Conservation (phyloP, 1,140 invertebrate genomes). For the Brachionus rotundiformis region DNA sequence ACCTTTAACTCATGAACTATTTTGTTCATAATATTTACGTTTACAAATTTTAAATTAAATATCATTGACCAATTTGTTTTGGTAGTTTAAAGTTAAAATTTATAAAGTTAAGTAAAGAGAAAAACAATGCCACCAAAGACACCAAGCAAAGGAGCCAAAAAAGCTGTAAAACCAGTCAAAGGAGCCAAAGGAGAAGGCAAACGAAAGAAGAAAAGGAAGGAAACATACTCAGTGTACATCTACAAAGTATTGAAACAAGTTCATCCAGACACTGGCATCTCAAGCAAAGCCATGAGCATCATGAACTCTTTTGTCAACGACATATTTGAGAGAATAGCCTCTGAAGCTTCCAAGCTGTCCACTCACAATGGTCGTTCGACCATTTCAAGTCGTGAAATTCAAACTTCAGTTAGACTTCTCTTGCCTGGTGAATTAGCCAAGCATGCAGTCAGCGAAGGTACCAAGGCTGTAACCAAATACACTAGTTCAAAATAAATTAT, state of each 20-base stretch:
- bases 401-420: constrained; percentile 69
- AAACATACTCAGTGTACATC: background rate
- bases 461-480: constrained; percentile 69
- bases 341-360: constrained; percentile 72
- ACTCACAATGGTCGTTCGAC: constrained; percentile 73
- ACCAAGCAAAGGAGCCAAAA: constrained; percentile 2
- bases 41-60: background rate
- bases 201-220: background rate
- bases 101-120: too few species aligned
- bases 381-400: constrained; percentile 69
- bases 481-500: constrained; percentile 54
- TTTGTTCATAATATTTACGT: background rate
- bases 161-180: constrained; percentile 1
- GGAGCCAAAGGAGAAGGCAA: constrained; percentile 38
- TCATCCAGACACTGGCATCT: constrained; percentile 66
- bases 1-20: background rate
- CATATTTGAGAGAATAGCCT: constrained; percentile 72
- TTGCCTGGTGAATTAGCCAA: constrained; percentile 70
- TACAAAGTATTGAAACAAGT: constrained; percentile 62
- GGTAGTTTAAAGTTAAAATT: too few species aligned
- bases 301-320: constrained; percentile 73
- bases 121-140: constrained; percentile 22
- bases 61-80: too few species aligned
- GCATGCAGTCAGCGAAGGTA: constrained; percentile 69
- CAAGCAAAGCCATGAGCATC: constrained; percentile 69